phyloP scores from a whole-genome alignment of 2,113 vertebrate species.

The Campylorhamphus procurvoides region DNA sequence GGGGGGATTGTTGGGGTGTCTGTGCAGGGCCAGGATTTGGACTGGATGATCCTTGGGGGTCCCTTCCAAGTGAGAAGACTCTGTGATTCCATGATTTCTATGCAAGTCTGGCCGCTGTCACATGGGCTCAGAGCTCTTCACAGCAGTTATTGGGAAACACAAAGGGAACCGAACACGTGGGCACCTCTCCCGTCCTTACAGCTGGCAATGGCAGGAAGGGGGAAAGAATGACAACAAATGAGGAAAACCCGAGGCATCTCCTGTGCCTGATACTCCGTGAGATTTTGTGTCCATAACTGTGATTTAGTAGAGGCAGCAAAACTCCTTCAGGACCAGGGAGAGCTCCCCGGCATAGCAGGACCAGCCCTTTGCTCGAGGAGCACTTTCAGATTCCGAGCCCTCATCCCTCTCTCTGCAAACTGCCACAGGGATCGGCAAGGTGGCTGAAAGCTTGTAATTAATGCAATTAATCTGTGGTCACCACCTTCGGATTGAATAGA shows the following conservation, averaged over 20 bases:
- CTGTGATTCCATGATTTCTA: neutral
- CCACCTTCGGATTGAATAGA: neutral
- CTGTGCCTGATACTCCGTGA: rapidly evolving
- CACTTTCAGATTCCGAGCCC: neutral
- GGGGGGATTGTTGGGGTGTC: neutral
- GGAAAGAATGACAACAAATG: rapidly evolving
- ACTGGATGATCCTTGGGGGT: neutral
- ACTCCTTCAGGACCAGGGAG: neutral
- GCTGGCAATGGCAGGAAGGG: rapidly evolving
- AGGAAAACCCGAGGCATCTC: neutral
- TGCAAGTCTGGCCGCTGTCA: rapidly evolving
- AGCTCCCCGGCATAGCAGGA: neutral
- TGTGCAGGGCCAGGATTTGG: neutral
- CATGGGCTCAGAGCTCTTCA: neutral
- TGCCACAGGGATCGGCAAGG: neutral
- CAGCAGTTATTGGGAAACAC: neutral
- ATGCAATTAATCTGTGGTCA: neutral
- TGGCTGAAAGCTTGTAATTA: neutral
- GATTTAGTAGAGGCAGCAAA: neutral
- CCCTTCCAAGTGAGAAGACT: too few species aligned
- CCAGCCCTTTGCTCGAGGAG: neutral
- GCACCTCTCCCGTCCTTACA: rapidly evolving
- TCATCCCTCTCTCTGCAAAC: neutral
- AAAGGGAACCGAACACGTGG: rapidly evolving
- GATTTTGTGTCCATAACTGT: rapidly evolving